These are phyloP conservation scores for Amblyteles armatorius DNA, from an alignment of 2,888 invertebrate genomes.

Conservation along the genomic window DNA sequence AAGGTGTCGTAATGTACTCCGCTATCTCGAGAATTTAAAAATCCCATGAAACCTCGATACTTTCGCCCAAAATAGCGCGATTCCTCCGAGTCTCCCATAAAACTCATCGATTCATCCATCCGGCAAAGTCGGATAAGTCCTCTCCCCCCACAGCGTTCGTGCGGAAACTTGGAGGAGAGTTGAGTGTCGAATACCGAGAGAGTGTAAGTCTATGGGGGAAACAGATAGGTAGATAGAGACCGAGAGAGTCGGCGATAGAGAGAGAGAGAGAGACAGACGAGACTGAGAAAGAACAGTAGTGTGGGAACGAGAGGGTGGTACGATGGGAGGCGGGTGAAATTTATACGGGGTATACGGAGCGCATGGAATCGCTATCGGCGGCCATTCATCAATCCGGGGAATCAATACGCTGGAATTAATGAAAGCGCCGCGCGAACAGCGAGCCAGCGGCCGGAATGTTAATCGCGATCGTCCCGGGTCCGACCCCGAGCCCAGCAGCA, in stretches of 20 bases:
- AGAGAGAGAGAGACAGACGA: conserved; percentile 50
- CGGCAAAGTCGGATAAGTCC: conserved; percentile 64
- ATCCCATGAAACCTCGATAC: conserved; percentile 16
- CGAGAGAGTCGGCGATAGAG: conserved; percentile 62
- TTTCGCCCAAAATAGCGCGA: conserved; percentile 44
- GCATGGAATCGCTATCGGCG: conserved; percentile 84
- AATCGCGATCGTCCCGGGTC: conserved; percentile 84
- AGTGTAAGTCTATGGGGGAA: conserved; percentile 69
- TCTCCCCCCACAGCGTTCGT: conserved; percentile 51
- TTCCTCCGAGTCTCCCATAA: conserved; percentile 31
- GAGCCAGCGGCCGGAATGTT: conserved; percentile 85
- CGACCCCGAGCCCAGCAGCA: conserved; percentile 74
- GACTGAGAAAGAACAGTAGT: conserved; percentile 59
- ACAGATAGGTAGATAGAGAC: conserved; percentile 47
- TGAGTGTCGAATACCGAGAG: conserved; percentile 59
- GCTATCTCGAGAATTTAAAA: background rate
- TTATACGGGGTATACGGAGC: conserved; percentile 75
- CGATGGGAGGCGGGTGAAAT: conserved; percentile 62
- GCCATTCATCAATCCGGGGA: conserved; percentile 85
- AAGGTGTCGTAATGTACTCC: background rate
- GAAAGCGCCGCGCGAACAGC: conserved; percentile 85
- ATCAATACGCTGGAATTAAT: conserved; percentile 85
- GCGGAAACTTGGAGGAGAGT: conserved; percentile 63
- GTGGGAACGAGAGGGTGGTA: conserved; percentile 44
- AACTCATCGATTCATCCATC: conserved; percentile 62